Conservation (phyloP, 2,113 vertebrate genomes). For the Microtus montanus region DNA sequence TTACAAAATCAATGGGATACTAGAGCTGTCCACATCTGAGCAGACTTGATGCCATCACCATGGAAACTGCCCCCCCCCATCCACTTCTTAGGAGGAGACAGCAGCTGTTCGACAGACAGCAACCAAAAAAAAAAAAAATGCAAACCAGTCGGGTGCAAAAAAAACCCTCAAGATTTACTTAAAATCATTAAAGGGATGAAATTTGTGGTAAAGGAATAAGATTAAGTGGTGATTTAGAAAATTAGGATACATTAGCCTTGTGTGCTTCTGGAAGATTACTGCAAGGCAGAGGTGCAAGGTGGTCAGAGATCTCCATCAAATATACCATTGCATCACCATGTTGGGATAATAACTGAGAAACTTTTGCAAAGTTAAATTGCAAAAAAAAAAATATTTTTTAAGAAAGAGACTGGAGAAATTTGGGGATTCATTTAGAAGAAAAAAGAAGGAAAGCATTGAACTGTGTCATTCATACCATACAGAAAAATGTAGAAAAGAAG, state of each 20-base stretch:
- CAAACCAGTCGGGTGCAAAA: conserved; percentile 60
- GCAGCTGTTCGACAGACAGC: conserved; percentile 73
- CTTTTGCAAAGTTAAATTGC: conserved; percentile 16
- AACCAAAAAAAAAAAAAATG: conserved; percentile 67
- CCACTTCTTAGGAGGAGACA: conserved; percentile 60
- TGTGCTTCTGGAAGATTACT: neutral
- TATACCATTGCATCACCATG: neutral
- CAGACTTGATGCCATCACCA: conserved; percentile 71
- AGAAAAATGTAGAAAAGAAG: neutral
- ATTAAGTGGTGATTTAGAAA: conserved; percentile 46
- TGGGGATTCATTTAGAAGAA: neutral
- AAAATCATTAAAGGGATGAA: conserved; percentile 54
- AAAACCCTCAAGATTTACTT: conserved; percentile 55
- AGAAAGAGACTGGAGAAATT: neutral
- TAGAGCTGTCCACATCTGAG: conserved; percentile 72
- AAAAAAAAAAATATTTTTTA: neutral
- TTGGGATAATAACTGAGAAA: neutral
- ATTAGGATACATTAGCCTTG: conserved; percentile 18
- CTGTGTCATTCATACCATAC: neutral
- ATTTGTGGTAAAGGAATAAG: conserved; percentile 60
- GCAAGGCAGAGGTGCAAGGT: neutral
- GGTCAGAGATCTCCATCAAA: neutral
- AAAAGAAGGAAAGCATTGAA: neutral
- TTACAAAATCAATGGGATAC: conserved; percentile 64
- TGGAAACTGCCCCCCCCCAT: conserved; percentile 69